A percentile compares a stretch with the other conserved stretches of the same genome.
Conservation (phyloP, 1,140 invertebrate genomes). For the Adelges cooleyi region DNA sequence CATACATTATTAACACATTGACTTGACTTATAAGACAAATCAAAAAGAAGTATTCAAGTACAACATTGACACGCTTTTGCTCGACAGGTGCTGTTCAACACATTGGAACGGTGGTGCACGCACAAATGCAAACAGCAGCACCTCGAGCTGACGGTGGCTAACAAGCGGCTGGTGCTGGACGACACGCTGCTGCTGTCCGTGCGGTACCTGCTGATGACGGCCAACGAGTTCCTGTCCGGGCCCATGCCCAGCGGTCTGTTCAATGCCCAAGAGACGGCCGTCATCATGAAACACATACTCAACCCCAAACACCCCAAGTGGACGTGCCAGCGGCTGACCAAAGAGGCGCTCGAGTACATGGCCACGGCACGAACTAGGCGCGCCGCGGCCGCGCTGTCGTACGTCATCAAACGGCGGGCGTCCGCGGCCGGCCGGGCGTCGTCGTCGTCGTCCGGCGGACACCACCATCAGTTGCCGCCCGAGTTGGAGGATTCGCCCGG, state of each 20-base stretch:
- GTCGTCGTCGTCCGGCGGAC: conserved; percentile 3
- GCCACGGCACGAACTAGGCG: background rate
- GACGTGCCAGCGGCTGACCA: conserved; percentile 22
- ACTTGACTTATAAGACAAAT: too few relatives aligned
- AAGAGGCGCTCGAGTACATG: conserved; percentile 10
- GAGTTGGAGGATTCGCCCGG: too few relatives aligned
- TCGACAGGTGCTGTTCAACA: conserved; percentile 45
- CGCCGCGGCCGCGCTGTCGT: background rate
- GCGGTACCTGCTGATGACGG: conserved; percentile 50
- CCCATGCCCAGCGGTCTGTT: conserved; percentile 39
- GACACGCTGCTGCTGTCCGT: conserved; percentile 52
- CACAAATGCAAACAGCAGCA: conserved; percentile 52
- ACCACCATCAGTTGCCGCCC: background rate
- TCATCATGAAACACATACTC: conserved; percentile 32
- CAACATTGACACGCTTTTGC: too few relatives aligned
- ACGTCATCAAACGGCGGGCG: conserved; percentile 14
- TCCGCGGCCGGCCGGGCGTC: too few relatives aligned
- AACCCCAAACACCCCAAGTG: background rate
- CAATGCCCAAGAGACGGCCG: conserved; percentile 36
- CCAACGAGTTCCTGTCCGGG: conserved; percentile 46
- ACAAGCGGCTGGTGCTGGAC: conserved; percentile 48
- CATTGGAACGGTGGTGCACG: conserved; percentile 53
- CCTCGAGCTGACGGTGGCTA: conserved; percentile 47
- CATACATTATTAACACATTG: too few relatives aligned
- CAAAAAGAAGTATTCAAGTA: too few relatives aligned